Evolutionary conservation across 1,140 invertebrate species (phyloP), one percentile per base, ranked within the genome.

Genomic region (Musca vetustissima): DNA sequence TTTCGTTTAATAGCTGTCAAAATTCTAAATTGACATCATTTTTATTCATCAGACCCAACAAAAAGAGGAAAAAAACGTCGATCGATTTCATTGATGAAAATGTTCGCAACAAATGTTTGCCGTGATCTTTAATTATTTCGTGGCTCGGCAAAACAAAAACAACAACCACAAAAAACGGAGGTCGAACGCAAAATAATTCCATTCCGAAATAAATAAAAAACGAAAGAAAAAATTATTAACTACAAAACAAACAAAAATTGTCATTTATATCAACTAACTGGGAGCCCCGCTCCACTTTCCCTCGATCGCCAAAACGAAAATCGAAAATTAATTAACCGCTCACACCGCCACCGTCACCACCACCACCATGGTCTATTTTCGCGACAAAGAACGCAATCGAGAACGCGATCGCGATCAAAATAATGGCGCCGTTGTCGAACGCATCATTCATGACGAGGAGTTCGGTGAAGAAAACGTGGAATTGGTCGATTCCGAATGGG

Each of bases 381-480:
- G 43, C 52, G 57, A 52, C 43, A 59, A 67, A 64, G 53, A 53
- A 75, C 71, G 71, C 70, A 69, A 32, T 15, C 70, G 76, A 49
- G 75, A 77, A 66, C 73, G 78, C 9, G 73, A 74, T 64, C 72
- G 73, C 55, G n/a, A n/a, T n/a, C n/a, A n/a, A n/a, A n/a, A n/a
- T n/a, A n/a, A n/a, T n/a, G n/a, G n/a, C n/a, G 69, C 69, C 21
- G 69, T 74, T 69, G 73, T 75, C 55, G 79, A 81, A 64, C 73
- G 78, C 11, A 75, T 81, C 52, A 77, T 78, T 69, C 78, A 80
- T 72, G 80, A 82, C 74, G 80, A 80, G 71, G 80, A 82, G 70
- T 82, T 80, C 73, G 80, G 80, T 64, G 80, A 82, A 71, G 80
- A 83, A 71, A 83, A 83, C 71, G 79, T 82, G 52, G 80, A 82